Evolutionary conservation across 2,113 vertebrate species (phyloP).

Genomic region (Paratilapia polleni): DNA sequence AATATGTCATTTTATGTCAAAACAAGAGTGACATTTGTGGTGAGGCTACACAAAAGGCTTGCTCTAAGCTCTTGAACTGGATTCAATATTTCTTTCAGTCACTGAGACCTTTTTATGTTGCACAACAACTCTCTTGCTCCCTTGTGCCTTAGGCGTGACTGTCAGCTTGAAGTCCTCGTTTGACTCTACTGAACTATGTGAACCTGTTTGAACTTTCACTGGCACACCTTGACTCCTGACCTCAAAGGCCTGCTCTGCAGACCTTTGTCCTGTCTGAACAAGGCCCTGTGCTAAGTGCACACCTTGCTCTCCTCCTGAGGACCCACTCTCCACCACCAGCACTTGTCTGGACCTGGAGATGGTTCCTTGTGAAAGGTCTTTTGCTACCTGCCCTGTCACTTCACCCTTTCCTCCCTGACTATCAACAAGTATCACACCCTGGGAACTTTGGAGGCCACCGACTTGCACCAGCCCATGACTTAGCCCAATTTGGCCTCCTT

Average conservation of each 20-base stretch:
- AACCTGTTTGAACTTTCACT: slow-evolving; percentile 22
- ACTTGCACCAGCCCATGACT: slow-evolving; percentile 83
- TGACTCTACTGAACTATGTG: slow-evolving; percentile 39
- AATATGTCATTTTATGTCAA: background rate
- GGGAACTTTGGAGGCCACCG: slow-evolving; percentile 71
- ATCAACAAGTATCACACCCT: slow-evolving; percentile 75
- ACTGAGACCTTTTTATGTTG: slow-evolving; percentile 72
- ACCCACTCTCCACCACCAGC: slow-evolving; percentile 55
- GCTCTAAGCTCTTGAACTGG: slow-evolving; percentile 49
- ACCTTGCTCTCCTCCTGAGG: slow-evolving; percentile 31
- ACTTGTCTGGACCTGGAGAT: slow-evolving; percentile 48
- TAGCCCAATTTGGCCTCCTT: slow-evolving; percentile 76
- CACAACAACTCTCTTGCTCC: slow-evolving; percentile 64
- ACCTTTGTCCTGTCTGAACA: slow-evolving; percentile 11
- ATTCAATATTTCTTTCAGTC: slow-evolving; percentile 70
- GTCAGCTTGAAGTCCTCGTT: slow-evolving; percentile 34
- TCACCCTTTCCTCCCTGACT: slow-evolving; percentile 44
- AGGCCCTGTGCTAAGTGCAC: slow-evolving; percentile 19
- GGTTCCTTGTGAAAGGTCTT: slow-evolving; percentile 47
- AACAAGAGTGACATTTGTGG: background rate
- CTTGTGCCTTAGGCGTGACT: slow-evolving; percentile 45
- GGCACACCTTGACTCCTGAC: slow-evolving; percentile 37
- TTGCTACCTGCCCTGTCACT: slow-evolving; percentile 12
- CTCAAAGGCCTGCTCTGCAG: slow-evolving; percentile 28
- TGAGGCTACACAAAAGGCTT: background rate